Conservation (phyloP, 2,113 vertebrate genomes). For the Panthera tigris region DNA sequence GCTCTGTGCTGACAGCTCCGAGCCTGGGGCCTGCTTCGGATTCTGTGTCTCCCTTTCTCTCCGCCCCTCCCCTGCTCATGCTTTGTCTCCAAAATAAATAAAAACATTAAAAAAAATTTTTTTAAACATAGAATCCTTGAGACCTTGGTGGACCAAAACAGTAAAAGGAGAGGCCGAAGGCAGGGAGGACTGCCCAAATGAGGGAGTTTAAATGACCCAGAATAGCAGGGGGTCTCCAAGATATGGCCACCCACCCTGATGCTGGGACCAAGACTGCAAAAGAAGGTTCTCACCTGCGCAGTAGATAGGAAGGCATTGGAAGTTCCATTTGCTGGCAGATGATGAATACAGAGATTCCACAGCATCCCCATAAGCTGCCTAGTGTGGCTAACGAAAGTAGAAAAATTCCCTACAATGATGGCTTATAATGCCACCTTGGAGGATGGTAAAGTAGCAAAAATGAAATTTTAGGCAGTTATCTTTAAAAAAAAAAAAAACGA, state of each 20-base stretch:
- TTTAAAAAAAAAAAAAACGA: neutral
- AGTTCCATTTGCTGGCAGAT: neutral
- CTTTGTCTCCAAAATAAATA: too few species aligned
- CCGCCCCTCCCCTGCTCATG: too few species aligned
- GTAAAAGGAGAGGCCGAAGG: neutral
- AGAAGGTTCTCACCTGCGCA: neutral
- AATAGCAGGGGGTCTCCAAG: neutral
- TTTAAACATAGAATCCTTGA: neutral
- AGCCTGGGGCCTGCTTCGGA: too few species aligned
- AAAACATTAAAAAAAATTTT: too few species aligned
- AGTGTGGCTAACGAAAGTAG: neutral
- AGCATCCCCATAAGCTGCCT: neutral
- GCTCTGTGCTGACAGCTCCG: too few species aligned
- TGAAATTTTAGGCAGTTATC: neutral
- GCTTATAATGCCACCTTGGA: neutral
- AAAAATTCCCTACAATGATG: neutral
- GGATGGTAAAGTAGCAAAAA: neutral
- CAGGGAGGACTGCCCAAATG: neutral
- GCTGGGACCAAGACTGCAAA: neutral
- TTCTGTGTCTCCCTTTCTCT: too few species aligned
- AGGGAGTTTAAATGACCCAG: neutral
- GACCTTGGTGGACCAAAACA: neutral
- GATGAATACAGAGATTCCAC: neutral
- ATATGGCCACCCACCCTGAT: neutral
- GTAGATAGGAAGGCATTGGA: neutral